Evolutionary conservation across 2,797 vertebrate species (phyloP), one percentile per base, ranked within the genome.

Genomic region (Pagetopsis macropterus): DNA sequence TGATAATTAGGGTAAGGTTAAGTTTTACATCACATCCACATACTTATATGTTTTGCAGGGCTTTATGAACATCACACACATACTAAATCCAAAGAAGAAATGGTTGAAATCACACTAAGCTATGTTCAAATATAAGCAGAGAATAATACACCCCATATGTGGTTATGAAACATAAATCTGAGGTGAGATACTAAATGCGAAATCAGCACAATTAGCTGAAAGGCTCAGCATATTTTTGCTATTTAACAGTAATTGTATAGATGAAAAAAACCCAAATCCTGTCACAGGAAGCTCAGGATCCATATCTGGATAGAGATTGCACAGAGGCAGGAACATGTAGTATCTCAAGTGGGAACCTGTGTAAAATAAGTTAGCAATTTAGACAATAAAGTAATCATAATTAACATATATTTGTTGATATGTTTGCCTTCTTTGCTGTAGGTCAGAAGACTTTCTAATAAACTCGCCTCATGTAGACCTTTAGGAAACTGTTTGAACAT

Each of bases 251-350:
- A 49, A 37, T 44, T 57, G 3, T 9, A 48, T n/a, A n/a, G 16
- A 48, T 48, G 16, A 48, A 9, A 17, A 15, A 16, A 37, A 37
- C 7, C 51, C 31, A 65, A 60, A 72, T 56, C n/a, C 44, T 50
- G n/a, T 48, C 19, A 64, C 41, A 58, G 13, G 10, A n/a, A 43
- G 64, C 19, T 45, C 9, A 23, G 5, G 5, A 57, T 69, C 33
- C 56, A 82, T 45, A 80, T 80, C 62, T 76, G 77, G 62, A 57
- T 37, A 55, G 57, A 49, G 56, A 55, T 31, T 52, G 49, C 61
- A 55, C 19, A 41, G n/a, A 40, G 6, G 33, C 13, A 37, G 13
- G 33, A 37, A 37, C 8, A 11, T 19, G 12, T 8, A 16, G 43
- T 27, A 27, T 57, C 33, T 16, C 50, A 48, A n/a, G 8, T 50